Evolutionary conservation across 2,797 vertebrate species (phyloP).

Genomic region (Coregonus suidteri): DNA sequence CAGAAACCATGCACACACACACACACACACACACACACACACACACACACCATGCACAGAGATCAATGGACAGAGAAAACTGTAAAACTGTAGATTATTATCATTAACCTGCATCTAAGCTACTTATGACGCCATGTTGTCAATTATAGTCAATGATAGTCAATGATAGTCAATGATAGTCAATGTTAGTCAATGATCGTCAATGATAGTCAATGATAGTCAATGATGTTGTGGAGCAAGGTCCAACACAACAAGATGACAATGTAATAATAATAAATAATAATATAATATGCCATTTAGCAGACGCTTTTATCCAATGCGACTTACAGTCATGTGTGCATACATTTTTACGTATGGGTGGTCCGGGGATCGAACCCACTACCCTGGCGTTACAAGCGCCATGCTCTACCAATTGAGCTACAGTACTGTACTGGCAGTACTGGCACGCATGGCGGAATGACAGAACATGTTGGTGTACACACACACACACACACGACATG

Average conservation of each 20-base stretch:
- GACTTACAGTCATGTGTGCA: no score
- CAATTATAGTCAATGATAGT: slow-evolving; percentile 39
- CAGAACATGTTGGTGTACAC: neutral
- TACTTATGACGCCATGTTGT: slow-evolving; percentile 40
- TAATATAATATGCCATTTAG: no score
- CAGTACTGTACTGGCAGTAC: neutral
- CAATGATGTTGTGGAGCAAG: no score
- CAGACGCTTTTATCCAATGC: no score
- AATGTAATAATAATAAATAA: neutral
- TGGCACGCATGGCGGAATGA: neutral
- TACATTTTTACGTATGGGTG: no score
- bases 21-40: slow-evolving; percentile 19
- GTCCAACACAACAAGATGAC: no score
- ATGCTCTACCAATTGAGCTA: no score
- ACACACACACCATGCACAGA: neutral
- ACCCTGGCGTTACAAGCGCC: no score
- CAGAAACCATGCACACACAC: slow-evolving; percentile 26
- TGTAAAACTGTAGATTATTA: slow-evolving; percentile 63
- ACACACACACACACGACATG: neutral
- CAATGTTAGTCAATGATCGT: no score
- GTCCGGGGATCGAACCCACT: no score
- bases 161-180: no score
- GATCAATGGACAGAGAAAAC: slow-evolving; percentile 66
- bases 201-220: no score
- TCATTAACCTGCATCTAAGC: slow-evolving; percentile 65